Conservation (phyloP, 1,140 invertebrate genomes). For the Drepana arcuata region DNA sequence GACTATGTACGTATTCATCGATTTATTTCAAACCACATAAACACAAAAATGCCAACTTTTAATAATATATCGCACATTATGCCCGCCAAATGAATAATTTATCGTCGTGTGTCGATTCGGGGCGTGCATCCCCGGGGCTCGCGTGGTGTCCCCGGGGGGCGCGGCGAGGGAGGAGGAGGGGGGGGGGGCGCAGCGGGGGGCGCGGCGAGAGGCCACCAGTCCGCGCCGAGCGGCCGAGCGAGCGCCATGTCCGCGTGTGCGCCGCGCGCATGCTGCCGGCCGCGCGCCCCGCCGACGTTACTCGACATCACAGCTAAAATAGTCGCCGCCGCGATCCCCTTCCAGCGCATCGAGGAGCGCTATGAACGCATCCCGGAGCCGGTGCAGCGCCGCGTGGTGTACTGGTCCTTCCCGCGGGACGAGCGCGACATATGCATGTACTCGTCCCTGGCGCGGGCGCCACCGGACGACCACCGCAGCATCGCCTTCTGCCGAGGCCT, state of each 20-base stretch:
- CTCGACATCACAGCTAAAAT: slow-evolving; percentile 87
- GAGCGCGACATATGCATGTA: slow-evolving; percentile 92
- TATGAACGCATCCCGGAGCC: slow-evolving; percentile 90
- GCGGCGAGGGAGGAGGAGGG: slow-evolving; percentile 11
- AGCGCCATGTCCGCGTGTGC: slow-evolving; percentile 64
- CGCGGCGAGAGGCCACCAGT: slow-evolving; percentile 34
- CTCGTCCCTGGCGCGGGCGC: slow-evolving; percentile 82
- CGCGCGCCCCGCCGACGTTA: slow-evolving; percentile 76
- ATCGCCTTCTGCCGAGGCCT: slow-evolving; percentile 89
- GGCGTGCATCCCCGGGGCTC: slow-evolving; percentile 46
- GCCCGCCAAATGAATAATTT: slow-evolving; percentile 68
- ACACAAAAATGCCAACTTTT: slow-evolving; percentile 65
- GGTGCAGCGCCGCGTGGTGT: slow-evolving; percentile 88
- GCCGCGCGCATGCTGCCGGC: slow-evolving; percentile 65
- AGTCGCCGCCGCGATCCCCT: slow-evolving; percentile 87
- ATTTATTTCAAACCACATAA: slow-evolving; percentile 27
- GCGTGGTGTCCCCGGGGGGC: slow-evolving; percentile 11
- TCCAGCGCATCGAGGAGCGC: slow-evolving; percentile 88
- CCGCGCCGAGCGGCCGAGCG: slow-evolving; percentile 58
- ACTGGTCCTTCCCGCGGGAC: slow-evolving; percentile 90
- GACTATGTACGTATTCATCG: slow-evolving; percentile 24
- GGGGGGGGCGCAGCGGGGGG: slow-evolving; percentile 13
- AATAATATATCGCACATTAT: slow-evolving; percentile 71
- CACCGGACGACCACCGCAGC: slow-evolving; percentile 80
- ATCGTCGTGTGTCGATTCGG: slow-evolving; percentile 59